These are phyloP conservation scores for Rattus rattus DNA, from an alignment of 2,113 vertebrate genomes.

Conservation along the genomic window DNA sequence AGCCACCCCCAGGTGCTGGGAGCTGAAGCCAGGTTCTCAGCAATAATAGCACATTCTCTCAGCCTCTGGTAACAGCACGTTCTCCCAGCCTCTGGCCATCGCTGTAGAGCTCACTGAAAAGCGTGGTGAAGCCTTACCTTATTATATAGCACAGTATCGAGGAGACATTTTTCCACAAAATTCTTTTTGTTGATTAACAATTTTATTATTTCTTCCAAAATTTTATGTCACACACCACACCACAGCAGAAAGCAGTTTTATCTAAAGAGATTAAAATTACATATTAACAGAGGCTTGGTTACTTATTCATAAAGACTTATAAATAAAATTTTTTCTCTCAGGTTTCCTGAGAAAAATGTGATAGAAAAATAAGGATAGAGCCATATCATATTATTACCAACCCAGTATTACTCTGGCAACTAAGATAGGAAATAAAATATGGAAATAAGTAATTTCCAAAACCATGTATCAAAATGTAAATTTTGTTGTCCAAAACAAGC, in stretches of 20 bases:
- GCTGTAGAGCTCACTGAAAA: slow-evolving; percentile 11
- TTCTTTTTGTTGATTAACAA: not conserved
- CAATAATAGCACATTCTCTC: not conserved
- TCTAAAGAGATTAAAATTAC: not conserved
- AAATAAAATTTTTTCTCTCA: not conserved
- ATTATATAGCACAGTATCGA: not conserved
- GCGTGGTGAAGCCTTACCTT: not conserved
- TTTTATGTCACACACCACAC: not conserved
- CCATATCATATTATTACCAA: not conserved
- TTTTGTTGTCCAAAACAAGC: not conserved
- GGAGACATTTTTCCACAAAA: slow-evolving; percentile 24
- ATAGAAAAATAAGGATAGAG: too few relatives aligned
- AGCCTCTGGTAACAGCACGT: too few relatives aligned
- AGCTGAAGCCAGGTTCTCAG: not conserved
- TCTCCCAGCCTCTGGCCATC: not conserved
- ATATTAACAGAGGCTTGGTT: not conserved
- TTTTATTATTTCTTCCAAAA: slow-evolving; percentile 1
- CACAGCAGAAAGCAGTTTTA: not conserved
- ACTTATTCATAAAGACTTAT: not conserved
- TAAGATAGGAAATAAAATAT: not conserved
- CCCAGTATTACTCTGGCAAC: not conserved
- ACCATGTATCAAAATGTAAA: not conserved
- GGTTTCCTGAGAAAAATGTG: not conserved
- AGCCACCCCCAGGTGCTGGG: not conserved
- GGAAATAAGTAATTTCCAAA: not conserved